phyloP scores from a whole-genome alignment of 1,140 invertebrate genomes.

The Drosophila chauvacae region DNA sequence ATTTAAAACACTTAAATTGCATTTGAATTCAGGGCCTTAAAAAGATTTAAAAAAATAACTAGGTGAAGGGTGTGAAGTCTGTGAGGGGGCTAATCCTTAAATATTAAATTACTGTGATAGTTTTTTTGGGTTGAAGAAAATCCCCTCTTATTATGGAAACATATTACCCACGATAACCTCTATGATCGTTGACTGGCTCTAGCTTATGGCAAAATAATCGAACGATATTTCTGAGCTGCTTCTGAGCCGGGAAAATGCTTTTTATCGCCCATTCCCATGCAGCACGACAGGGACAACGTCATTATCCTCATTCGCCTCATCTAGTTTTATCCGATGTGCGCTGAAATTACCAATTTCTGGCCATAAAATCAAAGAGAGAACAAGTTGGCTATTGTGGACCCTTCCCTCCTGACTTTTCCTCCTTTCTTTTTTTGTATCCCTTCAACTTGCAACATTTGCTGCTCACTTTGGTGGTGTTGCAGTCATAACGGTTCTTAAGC shows the following conservation, averaged over 20 bases:
- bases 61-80: conserved; percentile 13
- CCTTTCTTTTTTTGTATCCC: conserved; percentile 4
- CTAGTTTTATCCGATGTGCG: conserved; percentile 59
- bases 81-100: background rate
- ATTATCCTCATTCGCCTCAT: conserved; percentile 33
- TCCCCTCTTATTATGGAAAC: background rate
- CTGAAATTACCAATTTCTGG: conserved; percentile 78
- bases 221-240: conserved; percentile 73
- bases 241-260: conserved; percentile 70
- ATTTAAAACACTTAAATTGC: conserved; percentile 23
- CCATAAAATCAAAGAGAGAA: conserved; percentile 76
- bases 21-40: conserved; percentile 28
- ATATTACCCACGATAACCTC: conserved; percentile 4
- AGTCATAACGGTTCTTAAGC: conserved; percentile 74
- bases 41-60: background rate
- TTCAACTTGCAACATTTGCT: conserved; percentile 41
- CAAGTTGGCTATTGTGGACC: conserved; percentile 62
- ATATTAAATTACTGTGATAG: conserved; percentile 7
- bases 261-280: conserved; percentile 80
- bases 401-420: background rate
- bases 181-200: conserved; percentile 58
- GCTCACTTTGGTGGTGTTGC: conserved; percentile 36
- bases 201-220: conserved; percentile 71
- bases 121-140: conserved; percentile 4
- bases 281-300: conserved; percentile 49